Percentiles rank a stretch among this genome's conserved stretches.
Evolutionary conservation across 2,113 vertebrate species (phyloP).

Genomic region (Gadus macrocephalus): DNA sequence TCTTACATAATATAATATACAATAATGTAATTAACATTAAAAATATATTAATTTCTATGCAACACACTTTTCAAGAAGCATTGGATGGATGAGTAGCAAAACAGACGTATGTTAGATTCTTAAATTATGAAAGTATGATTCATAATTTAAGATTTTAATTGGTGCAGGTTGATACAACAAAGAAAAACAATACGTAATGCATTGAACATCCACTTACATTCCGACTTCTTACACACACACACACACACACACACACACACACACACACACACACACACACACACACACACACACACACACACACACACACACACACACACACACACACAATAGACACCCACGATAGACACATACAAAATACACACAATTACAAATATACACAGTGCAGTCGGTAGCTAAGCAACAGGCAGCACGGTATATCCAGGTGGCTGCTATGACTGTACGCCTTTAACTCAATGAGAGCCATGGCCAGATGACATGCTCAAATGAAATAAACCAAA

Average conservation of each 20-base stretch:
- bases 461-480: no score
- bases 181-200: neutral
- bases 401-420: slow-evolving; percentile 47
- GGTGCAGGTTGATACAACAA: neutral
- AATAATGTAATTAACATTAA: neutral
- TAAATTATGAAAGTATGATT: no score
- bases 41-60: no score
- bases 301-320: no score
- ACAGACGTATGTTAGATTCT: no score
- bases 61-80: no score
- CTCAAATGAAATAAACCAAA: no score
- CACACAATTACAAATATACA: neutral
- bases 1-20: neutral
- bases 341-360: no score
- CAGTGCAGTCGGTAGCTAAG: slow-evolving; percentile 57
- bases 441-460: no score
- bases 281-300: neutral
- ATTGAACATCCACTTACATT: neutral
- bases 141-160: no score
- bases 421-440: no score
- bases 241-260: neutral
- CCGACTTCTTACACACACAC: neutral
- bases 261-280: neutral
- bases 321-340: neutral
- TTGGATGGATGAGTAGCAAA: no score